Conservation (phyloP, 2,797 vertebrate genomes). For the Knipowitschia caucasica region DNA sequence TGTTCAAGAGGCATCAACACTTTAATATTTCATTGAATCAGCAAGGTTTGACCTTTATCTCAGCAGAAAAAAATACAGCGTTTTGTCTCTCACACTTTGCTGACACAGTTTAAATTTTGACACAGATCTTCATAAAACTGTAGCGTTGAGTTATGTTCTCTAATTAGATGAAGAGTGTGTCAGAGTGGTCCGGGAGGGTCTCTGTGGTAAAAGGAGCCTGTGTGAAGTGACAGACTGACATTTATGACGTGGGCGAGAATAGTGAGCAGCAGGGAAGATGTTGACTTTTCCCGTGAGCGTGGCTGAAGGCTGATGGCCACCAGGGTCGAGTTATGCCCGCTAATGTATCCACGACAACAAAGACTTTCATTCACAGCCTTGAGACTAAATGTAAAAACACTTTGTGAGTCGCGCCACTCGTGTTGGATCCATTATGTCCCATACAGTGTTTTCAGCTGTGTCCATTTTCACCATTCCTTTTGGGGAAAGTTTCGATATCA, state of each 20-base stretch:
- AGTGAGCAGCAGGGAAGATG: slow-evolving; percentile 59
- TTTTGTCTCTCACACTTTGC: slow-evolving; percentile 3
- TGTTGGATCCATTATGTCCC: slow-evolving; percentile 42
- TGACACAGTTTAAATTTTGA: background rate
- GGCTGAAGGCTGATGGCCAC: slow-evolving; percentile 41
- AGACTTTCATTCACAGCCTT: slow-evolving; percentile 46
- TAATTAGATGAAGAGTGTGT: slow-evolving; percentile 1
- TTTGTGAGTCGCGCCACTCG: slow-evolving; percentile 25
- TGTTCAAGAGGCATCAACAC: slow-evolving; percentile 31
- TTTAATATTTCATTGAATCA: slow-evolving; percentile 28
- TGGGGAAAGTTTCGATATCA: slow-evolving; percentile 29
- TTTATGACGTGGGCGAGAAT: slow-evolving; percentile 73
- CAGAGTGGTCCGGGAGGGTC: slow-evolving; percentile 25
- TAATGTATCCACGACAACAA: slow-evolving; percentile 54
- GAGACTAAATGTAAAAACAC: slow-evolving; percentile 25
- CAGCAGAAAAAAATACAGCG: background rate
- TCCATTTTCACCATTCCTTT: slow-evolving; percentile 31
- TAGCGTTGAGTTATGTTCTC: slow-evolving; percentile 9
- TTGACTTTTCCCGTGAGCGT: slow-evolving; percentile 52
- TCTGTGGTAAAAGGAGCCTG: slow-evolving; percentile 40
- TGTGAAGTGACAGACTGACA: slow-evolving; percentile 61
- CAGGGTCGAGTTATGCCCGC: slow-evolving; percentile 38
- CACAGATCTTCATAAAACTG: slow-evolving; percentile 3
- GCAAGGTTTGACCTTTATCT: slow-evolving; percentile 33
- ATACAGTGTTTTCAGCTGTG: slow-evolving; percentile 34